Conservation (phyloP, 2,113 vertebrate species). For the Neoarius graeffei region DNA sequence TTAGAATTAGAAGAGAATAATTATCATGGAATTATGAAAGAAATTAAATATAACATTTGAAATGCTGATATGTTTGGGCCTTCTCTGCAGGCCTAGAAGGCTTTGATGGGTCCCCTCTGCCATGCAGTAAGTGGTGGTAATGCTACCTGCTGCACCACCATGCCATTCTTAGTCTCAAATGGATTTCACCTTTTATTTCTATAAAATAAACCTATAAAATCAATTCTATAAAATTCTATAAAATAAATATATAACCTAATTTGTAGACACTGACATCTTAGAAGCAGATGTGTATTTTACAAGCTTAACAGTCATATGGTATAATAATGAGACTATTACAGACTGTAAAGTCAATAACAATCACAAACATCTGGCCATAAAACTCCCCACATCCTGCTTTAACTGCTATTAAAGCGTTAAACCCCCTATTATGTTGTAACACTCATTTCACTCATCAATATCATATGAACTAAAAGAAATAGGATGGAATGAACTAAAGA, state of each 20-base stretch:
- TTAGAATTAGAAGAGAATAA: too few species aligned
- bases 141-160: background rate
- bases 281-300: background rate
- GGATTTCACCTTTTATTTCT: background rate
- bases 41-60: too few species aligned
- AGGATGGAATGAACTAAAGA: slow-evolving; percentile 23
- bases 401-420: background rate
- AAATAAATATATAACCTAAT: background rate
- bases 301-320: background rate
- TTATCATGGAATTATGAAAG: too few species aligned
- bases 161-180: background rate
- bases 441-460: slow-evolving; percentile 65
- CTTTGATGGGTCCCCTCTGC: too few species aligned
- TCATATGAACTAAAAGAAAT: slow-evolving; percentile 59
- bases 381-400: background rate
- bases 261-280: background rate
- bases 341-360: background rate
- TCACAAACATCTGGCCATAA: background rate
- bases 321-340: background rate
- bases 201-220: background rate
- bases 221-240: background rate
- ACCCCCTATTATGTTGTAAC: background rate
- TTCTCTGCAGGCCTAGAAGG: too few species aligned
- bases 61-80: too few species aligned
- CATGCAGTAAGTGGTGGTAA: background rate